Evolutionary conservation across 2,797 vertebrate genomes (phyloP), one percentile per base, ranked within the genome.

Genomic region (Protosalanx chinensis): DNA sequence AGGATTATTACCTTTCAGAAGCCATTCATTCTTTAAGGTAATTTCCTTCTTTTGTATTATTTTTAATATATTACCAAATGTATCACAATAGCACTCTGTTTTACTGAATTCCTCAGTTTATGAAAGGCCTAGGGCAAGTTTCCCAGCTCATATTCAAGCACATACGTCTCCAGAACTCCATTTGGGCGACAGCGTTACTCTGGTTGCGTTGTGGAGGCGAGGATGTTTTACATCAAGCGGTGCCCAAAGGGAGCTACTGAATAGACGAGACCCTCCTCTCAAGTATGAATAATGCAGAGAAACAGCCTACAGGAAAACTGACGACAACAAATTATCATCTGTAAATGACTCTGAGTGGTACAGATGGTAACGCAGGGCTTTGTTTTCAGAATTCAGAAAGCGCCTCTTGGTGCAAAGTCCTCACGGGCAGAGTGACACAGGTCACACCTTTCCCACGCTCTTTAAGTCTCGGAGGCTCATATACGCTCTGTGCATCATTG

Each of bases 271-370:
- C 64, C 57, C 76, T 81, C 71, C 79, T 83, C 74, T 70, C 70
- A 61, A 64, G 10, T 53, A 84, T 86, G 77, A 89, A 88, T 87
- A 86, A 87, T 88, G 76, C 75, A 87, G 62, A 79, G 67, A 74
- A 37, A 71, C 74, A 76, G 79, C 75, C 71, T 68, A 27, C 63
- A 62, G 29, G 78, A 83, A 74, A 81, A 77, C 77, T 71, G 78
- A 82, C 77, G 75, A 71, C 66, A 63, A 82, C 82, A 78, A 79
- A 79, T 80, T 82, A 81, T 82, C 67, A 57, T 81, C 74, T 79
- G 70, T 59, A 82, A 72, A 85, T 87, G 62, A 76, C 68, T 81
- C 57, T 15, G 29, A 46, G 66, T 69, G 58, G 81, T 81, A 84
- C 49, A 72, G 18, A 41, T 70, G 30, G 83, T 71, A 69, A 79